Conservation (phyloP, 1,140 invertebrate genomes). For the Apocrypta bakeri region DNA sequence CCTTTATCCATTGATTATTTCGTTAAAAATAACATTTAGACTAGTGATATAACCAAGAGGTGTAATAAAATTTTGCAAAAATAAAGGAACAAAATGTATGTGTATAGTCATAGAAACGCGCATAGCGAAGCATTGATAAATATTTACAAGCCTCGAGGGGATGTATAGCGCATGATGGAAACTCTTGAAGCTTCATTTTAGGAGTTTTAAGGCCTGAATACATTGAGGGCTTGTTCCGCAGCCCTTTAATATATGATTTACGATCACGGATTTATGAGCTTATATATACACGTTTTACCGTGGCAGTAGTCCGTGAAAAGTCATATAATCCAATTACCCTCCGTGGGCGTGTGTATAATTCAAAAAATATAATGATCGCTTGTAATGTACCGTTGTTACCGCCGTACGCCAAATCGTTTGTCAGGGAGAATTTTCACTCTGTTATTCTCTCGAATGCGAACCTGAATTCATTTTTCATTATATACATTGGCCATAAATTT, state of each 20-base stretch:
- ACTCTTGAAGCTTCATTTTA: conserved; percentile 17
- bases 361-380: background rate
- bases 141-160: conserved; percentile 1
- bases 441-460: background rate
- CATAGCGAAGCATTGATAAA: background rate
- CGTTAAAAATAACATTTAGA: background rate
- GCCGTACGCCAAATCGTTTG: background rate
- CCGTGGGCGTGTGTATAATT: background rate
- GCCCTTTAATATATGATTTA: conserved; percentile 21
- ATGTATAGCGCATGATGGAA: background rate
- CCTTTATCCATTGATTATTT: background rate
- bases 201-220: conserved; percentile 18
- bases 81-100: background rate
- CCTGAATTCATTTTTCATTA: conserved; percentile 27
- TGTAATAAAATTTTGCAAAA: background rate
- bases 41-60: background rate
- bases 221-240: background rate
- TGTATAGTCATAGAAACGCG: background rate
- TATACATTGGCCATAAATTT: conserved; percentile 2
- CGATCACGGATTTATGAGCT: background rate
- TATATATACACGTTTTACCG: background rate
- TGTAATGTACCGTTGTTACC: background rate
- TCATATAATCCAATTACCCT: background rate
- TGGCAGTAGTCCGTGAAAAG: background rate
- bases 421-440: background rate